Base-by-base conservation (phyloP, 2,113 vertebrate species). In the Scomber scombrus region DNA sequence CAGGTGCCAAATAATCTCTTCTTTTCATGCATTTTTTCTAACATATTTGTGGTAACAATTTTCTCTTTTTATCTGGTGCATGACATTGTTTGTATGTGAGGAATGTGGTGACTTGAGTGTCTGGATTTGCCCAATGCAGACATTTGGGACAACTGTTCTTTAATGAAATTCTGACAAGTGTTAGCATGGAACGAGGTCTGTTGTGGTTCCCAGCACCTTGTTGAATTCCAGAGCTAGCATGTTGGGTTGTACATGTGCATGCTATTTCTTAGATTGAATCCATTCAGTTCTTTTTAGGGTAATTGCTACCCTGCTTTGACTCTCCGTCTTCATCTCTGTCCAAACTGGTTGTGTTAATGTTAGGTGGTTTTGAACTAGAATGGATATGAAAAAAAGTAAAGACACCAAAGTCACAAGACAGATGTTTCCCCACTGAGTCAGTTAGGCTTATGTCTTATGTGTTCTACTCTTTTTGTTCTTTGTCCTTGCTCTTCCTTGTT, bases 151-250 rank as follows among this genome's bases (percentile, higher is more conserved):
- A 45, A 11, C 7, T 2, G 23, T 29, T 66, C 45, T 50, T 40
- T 11, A 26, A 13, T 75, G 50, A 23, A 49, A 21, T 19, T 7
- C 19, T 51, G 13, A 21, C 34, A 47, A 56, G 46, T 45, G 26
- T 65, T 52, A 55, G 40, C 69, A 18, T 52, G 23, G 68, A 18
- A 6, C 16, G 3, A 43, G 16, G 47, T n/a, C 60, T 72, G 55
- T 55, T 71, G 73, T 69, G 78, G 81, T 63, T 78, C 82, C 51
- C 57, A 74, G 81, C 78, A 86, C 78, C 61, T 88, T 72, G 63
- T 61, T 65, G 69, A 86, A 78, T 76, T 81, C 80, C 76, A 85
- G 58, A 64, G 67, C 31, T 2, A 56, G 46, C 14, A 52, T 12
- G 49, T 71, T 64, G 56, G 60, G 65, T 56, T 61, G n/a, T 63